A percentile compares a stretch with the other conserved stretches of the same genome.
Conservation (phyloP, 2,888 invertebrate species). For the Uropetala carovei region DNA sequence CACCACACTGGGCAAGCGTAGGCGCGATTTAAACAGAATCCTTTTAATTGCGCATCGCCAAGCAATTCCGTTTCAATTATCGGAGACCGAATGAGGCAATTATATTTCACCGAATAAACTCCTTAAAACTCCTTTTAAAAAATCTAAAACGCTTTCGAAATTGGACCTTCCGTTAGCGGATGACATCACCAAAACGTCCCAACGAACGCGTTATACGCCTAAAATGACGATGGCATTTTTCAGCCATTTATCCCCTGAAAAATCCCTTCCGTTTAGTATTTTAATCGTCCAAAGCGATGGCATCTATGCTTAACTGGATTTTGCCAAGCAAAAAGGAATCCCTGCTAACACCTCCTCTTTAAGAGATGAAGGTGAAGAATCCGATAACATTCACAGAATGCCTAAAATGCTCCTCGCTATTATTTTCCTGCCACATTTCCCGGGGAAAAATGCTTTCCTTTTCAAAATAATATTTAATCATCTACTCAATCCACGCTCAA, state of each 20-base stretch:
- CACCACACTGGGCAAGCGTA: neutral
- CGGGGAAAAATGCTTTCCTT: neutral
- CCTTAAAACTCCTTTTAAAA: neutral
- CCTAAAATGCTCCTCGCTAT: neutral
- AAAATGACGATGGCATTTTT: no score
- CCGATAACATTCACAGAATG: neutral
- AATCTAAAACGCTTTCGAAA: neutral
- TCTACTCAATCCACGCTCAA: neutral
- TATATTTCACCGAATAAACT: neutral
- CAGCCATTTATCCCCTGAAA: no score
- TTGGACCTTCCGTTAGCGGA: neutral
- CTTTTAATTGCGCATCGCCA: neutral
- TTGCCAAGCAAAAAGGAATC: no score
- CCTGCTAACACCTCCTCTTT: no score
- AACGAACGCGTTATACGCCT: no score
- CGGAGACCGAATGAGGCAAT: neutral
- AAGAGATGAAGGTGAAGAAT: no score
- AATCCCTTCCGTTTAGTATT: no score
- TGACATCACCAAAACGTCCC: neutral
- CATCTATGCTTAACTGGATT: no score
- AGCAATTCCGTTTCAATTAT: conserved; percentile 17
- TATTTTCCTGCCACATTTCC: neutral
- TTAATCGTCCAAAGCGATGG: no score
- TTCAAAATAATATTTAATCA: conserved; percentile 15
- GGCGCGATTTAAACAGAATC: neutral